Conservation (phyloP, 1,140 invertebrate species). For the Streblospio benedicti region DNA sequence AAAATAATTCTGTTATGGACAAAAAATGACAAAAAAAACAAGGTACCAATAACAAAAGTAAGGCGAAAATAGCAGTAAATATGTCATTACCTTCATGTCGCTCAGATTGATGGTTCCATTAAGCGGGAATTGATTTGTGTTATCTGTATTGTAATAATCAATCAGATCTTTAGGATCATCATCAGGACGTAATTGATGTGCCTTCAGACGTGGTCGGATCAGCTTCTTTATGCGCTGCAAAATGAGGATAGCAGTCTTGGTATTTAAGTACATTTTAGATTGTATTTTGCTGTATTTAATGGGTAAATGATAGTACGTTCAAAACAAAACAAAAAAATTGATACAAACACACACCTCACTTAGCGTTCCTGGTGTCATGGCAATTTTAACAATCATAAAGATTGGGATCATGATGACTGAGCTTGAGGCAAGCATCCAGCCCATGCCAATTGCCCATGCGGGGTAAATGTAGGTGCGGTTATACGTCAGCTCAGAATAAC, state of each 20-base stretch:
- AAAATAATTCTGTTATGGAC: no score
- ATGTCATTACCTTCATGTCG: no score
- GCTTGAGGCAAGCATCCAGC: slow-evolving; percentile 31
- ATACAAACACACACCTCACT: slow-evolving; percentile 30
- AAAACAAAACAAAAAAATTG: no score
- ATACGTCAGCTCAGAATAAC: slow-evolving; percentile 54
- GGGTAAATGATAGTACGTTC: no score
- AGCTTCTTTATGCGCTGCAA: slow-evolving; percentile 18
- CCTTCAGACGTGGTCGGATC: slow-evolving; percentile 19
- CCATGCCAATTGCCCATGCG: slow-evolving; percentile 32
- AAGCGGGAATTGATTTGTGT: no score
- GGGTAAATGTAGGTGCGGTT: slow-evolving; percentile 28
- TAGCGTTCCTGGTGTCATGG: slow-evolving; percentile 24
- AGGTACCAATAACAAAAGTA: no score
- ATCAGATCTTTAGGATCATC: slow-evolving; percentile 15
- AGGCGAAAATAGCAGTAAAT: no score
- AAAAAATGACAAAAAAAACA: no score
- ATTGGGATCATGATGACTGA: slow-evolving; percentile 35
- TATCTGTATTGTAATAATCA: no score
- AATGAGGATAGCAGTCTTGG: background rate
- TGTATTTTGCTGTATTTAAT: no score
- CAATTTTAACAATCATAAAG: slow-evolving; percentile 26
- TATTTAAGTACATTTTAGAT: no score
- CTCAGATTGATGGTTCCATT: no score
- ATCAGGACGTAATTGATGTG: slow-evolving; percentile 21